Evolutionary conservation across 2,113 vertebrate species (phyloP).

Genomic region (Bujurquina vittata): DNA sequence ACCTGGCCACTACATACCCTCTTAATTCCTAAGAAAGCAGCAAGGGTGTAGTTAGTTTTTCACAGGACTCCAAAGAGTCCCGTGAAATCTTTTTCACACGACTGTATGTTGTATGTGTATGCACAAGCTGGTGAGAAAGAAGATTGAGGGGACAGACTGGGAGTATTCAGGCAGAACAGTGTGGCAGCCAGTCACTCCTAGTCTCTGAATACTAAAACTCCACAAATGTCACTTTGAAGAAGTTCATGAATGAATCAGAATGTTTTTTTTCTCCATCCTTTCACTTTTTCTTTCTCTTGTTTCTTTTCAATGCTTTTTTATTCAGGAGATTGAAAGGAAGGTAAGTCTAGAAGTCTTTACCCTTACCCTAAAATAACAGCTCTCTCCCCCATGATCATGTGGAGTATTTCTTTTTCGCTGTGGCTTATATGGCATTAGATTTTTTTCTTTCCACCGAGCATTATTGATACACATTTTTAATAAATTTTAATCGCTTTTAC

Average conservation of each 20-base stretch:
- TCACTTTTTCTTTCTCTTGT: slow-evolving; percentile 25
- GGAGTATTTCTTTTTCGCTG: slow-evolving; percentile 4
- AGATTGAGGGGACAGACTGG: slow-evolving; percentile 32
- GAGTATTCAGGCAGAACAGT: slow-evolving; percentile 45
- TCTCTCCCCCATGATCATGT: not conserved
- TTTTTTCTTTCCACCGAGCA: slow-evolving; percentile 18
- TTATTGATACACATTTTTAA: slow-evolving; percentile 4
- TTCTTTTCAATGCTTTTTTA: slow-evolving; percentile 40
- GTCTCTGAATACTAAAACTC: slow-evolving; percentile 50
- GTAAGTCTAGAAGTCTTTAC: slow-evolving; percentile 46
- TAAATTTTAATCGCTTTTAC: not conserved
- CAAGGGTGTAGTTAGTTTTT: not conserved
- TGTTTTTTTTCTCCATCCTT: slow-evolving; percentile 34
- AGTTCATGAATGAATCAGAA: slow-evolving; percentile 60
- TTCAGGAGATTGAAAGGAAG: slow-evolving; percentile 57
- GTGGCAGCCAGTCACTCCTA: slow-evolving; percentile 47
- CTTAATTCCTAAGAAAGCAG: no score
- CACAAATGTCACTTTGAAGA: slow-evolving; percentile 60
- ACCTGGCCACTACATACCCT: not conserved
- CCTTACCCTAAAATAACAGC: not conserved
- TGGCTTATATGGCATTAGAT: not conserved
- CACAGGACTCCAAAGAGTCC: not conserved
- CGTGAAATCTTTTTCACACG: not conserved
- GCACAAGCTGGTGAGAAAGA: not conserved
- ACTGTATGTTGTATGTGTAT: slow-evolving; percentile 3